Evolutionary conservation across 2,888 invertebrate genomes (phyloP), one percentile per base, ranked within the genome.

Genomic region (Microctonus aethiopoides): DNA sequence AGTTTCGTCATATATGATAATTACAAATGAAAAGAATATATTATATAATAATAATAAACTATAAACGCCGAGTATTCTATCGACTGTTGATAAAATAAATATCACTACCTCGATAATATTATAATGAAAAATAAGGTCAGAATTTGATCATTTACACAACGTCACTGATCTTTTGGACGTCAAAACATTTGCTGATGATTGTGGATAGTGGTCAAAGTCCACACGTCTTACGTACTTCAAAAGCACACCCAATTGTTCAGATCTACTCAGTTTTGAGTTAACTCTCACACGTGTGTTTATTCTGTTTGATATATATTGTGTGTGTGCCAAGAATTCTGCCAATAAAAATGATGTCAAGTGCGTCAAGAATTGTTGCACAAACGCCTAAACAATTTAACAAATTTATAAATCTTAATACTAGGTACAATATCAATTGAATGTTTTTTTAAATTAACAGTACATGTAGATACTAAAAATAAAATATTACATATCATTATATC

Each of bases 311-410:
- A 26, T 2, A 34, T 11, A n/a, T n/a, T 22, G 41, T 61, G 5
- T 41, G 1, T 26, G 24, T 46, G 46, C 16, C 41, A 39, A 62
- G 11, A 20, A 20, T 29, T 29, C 29, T 29, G 29, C 3, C 29
- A 29, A 7, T 29, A 41, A 70, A 67, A 52, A 78, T 72, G 74
- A 71, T 78, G 63, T 70, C 72, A 32, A 74, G 75, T 39, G 52
- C 78, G 20, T 74, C 78, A 22, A 78, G 72, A 63, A 69, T 68
- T n/a, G 32, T 79, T 46, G 61, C 63, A 7, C 54, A 52, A 52
- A 71, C 61, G 13, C 73, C 77, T 0, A 75, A 67, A 72, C 78
- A 67, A 51, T 75, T 77, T 4, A 66, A 75, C 5, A 78, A 78
- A 68, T 74, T 76, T 46, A 57, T 76, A 9, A 74, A 75, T 16